Percentiles rank a stretch among this genome's conserved stretches.
phyloP scores from a whole-genome alignment of 2,113 vertebrate genomes.

The Phyllopteryx taeniolatus region DNA sequence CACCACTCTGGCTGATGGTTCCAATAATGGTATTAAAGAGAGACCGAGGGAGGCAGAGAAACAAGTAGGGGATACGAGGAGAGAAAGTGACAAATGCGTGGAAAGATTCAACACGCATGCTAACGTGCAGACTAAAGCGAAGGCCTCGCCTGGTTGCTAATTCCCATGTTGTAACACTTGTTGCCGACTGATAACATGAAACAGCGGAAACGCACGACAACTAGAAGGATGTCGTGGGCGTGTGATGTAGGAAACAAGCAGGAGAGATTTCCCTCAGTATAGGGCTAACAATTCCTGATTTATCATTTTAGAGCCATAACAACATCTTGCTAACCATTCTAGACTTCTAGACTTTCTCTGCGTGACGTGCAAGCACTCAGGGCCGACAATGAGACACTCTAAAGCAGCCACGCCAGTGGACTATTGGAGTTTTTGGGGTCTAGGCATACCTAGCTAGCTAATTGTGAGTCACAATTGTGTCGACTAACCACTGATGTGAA shows the following conservation, averaged over 20 bases:
- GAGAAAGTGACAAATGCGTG: constrained; percentile 7
- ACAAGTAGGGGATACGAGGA: not conserved
- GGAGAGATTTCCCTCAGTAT: not conserved
- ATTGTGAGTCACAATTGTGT: too few relatives aligned
- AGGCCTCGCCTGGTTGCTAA: constrained; percentile 26
- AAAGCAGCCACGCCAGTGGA: too few relatives aligned
- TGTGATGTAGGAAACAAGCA: constrained; percentile 15
- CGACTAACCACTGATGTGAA: too few relatives aligned
- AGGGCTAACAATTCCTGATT: not conserved
- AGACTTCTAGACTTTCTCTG: too few relatives aligned
- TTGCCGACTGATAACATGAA: constrained; percentile 29
- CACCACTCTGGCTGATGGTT: constrained; percentile 64
- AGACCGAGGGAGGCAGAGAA: constrained; percentile 39
- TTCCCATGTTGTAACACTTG: constrained; percentile 31
- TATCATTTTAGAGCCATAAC: not conserved
- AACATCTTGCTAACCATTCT: too few relatives aligned
- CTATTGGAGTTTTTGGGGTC: too few relatives aligned
- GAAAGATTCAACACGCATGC: not conserved
- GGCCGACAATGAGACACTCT: too few relatives aligned
- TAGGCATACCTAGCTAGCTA: too few relatives aligned
- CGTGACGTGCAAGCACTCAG: too few relatives aligned
- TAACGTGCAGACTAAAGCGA: constrained; percentile 2
- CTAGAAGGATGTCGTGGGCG: constrained; percentile 7
- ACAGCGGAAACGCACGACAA: constrained; percentile 10
- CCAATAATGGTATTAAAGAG: constrained; percentile 60